Conservation (phyloP, 2,888 invertebrate genomes). For the Lathronympha strigana region DNA sequence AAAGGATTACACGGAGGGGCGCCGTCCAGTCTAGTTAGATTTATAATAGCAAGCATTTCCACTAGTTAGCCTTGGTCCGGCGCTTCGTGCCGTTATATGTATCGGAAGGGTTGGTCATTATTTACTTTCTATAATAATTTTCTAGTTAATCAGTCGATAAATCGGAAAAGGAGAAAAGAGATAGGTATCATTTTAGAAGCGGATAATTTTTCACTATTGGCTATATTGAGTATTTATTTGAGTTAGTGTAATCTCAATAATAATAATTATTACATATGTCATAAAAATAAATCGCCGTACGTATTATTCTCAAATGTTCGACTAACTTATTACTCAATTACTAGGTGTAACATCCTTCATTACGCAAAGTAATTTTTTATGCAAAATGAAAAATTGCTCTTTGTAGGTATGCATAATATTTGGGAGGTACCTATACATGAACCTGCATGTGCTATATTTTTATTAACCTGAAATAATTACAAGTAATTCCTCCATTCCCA, state of each 20-base stretch:
- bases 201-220: too few relatives aligned
- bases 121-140: conserved; percentile 9
- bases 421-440: background rate
- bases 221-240: too few relatives aligned
- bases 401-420: background rate
- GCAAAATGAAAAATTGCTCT: too few relatives aligned
- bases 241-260: too few relatives aligned
- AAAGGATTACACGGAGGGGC: conserved; percentile 80
- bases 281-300: too few relatives aligned
- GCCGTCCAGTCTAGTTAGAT: conserved; percentile 82
- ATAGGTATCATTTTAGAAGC: too few relatives aligned
- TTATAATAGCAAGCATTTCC: conserved; percentile 82
- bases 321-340: too few relatives aligned
- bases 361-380: too few relatives aligned
- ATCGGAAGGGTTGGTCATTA: conserved; percentile 29
- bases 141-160: background rate
- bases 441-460: background rate
- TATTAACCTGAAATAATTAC: background rate
- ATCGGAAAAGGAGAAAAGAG: too few relatives aligned
- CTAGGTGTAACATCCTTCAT: too few relatives aligned
- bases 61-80: conserved; percentile 71
- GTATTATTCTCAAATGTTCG: too few relatives aligned
- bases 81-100: conserved; percentile 42
- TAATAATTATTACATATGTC: too few relatives aligned
- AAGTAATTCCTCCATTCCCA: background rate